These are phyloP conservation scores for Columba janthina DNA, from an alignment of 2,113 vertebrate genomes.

Conservation along the genomic window DNA sequence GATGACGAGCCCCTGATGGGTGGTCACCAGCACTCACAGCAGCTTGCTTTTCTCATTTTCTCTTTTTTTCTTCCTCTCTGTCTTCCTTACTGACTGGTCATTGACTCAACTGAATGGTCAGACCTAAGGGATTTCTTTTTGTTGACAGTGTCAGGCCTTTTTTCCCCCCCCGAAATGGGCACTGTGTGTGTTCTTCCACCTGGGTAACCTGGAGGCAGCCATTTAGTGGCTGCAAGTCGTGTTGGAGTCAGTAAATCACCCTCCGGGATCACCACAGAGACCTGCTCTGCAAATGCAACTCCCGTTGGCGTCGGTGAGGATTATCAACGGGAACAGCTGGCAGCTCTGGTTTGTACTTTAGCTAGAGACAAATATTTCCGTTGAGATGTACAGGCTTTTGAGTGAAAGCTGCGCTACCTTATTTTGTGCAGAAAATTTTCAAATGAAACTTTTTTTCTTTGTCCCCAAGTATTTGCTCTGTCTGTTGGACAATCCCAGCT, in stretches of 20 bases:
- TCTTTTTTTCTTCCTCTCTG: not conserved
- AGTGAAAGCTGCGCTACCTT: not conserved
- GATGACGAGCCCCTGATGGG: too few relatives aligned
- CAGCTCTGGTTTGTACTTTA: not conserved
- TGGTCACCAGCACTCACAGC: not conserved
- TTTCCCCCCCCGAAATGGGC: not conserved
- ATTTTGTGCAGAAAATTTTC: not conserved
- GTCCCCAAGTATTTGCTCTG: not conserved
- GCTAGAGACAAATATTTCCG: not conserved
- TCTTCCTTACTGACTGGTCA: not conserved
- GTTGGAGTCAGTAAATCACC: not conserved
- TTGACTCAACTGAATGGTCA: slow-evolving; percentile 24
- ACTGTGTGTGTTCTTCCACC: not conserved
- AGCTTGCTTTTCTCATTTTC: not conserved
- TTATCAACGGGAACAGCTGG: not conserved
- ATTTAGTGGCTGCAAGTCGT: not conserved
- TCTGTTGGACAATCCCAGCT: not conserved
- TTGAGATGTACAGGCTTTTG: not conserved
- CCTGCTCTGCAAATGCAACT: not conserved
- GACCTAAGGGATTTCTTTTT: not conserved
- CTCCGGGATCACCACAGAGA: not conserved
- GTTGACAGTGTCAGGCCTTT: not conserved
- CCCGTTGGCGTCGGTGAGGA: not conserved
- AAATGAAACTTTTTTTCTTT: not conserved
- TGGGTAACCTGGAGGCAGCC: not conserved